Conservation (phyloP, 1,140 invertebrate genomes). For the Scaptomyza montana region DNA sequence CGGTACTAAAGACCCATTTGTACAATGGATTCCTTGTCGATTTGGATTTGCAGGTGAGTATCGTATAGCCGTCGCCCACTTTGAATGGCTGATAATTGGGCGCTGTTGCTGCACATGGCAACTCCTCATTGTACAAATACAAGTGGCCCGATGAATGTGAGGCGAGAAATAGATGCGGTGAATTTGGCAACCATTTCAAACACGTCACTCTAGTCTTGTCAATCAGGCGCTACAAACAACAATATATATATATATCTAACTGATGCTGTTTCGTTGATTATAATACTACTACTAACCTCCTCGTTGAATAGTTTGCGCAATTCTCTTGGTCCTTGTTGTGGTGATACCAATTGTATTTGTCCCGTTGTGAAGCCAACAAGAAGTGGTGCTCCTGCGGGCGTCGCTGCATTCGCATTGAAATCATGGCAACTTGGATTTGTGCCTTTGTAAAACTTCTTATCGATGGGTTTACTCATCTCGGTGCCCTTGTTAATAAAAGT, state of each 20-base stretch:
- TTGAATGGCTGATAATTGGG: conserved; percentile 98
- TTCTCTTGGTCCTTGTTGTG: conserved; percentile 98
- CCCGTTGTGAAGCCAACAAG: conserved; percentile 98
- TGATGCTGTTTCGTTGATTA: background rate
- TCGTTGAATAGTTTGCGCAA: conserved; percentile 98
- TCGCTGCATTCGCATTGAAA: conserved; percentile 95
- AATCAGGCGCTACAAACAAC: conserved; percentile 91
- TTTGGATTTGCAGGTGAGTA: conserved; percentile 98
- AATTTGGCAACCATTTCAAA: conserved; percentile 98
- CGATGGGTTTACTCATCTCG: conserved; percentile 97
- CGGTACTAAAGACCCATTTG: conserved; percentile 93
- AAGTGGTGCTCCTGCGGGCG: conserved; percentile 92
- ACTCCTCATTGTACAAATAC: conserved; percentile 98
- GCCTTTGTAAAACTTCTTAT: conserved; percentile 99
- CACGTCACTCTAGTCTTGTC: conserved; percentile 99
- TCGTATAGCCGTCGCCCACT: conserved; percentile 96
- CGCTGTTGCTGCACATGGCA: conserved; percentile 92
- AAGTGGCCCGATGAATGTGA: conserved; percentile 98
- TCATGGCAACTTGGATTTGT: conserved; percentile 99
- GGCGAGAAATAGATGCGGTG: conserved; percentile 95
- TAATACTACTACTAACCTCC: conserved; percentile 88
- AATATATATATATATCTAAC: background rate
- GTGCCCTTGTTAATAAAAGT: conserved; percentile 87
- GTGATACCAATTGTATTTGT: conserved; percentile 98
- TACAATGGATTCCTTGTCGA: conserved; percentile 97